Evolutionary conservation across 2,888 invertebrate genomes (phyloP), one percentile per base, ranked within the genome.

Genomic region (Andricus quercusramuli): DNA sequence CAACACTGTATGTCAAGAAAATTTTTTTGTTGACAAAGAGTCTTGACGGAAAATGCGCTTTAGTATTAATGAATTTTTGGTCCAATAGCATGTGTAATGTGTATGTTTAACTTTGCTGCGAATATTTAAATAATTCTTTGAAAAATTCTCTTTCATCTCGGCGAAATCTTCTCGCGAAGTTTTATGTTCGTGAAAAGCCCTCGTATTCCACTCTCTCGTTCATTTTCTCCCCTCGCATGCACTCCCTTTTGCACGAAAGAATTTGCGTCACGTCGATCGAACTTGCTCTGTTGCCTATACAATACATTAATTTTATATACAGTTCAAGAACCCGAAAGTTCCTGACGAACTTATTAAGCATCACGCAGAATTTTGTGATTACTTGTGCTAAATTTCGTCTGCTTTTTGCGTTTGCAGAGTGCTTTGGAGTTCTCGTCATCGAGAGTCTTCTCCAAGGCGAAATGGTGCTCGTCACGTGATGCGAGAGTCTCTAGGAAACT

Each of bases 281-380:
- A 82, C 78, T 81, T 81, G 79, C 74, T 80, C 68, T 79, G 79
- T 78, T 79, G 66, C 78, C 79, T 83, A 83, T 79, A 80, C 82
- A 82, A 70, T 80, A 82, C 83, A 78, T 79, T 80, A 81, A 77
- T 51, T 51, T 74, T 85, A 85, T 85, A 25, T 85, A 85, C 85
- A 85, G 59, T 74, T 81, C 80, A 79, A 62, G 81, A 83, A 81
- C 82, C 82, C 81, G 74, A 32, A 74, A 56, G 74, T 74, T 74
- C 56, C 25, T 62, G 25, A 62, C 3, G 5, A 62, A 62, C 62
- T 62, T 62, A 62, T 62, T 62, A 62, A 25, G 62, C 15, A 62
- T 29, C 25, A 62, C 62, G 25, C 22, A 25, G 62, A 62, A 62
- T 3, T 15, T 13, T 17, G 25, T 32, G 8, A 56, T 29, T 25